Conservation (phyloP, 2,888 invertebrate genomes). For the Eilema depressum region DNA sequence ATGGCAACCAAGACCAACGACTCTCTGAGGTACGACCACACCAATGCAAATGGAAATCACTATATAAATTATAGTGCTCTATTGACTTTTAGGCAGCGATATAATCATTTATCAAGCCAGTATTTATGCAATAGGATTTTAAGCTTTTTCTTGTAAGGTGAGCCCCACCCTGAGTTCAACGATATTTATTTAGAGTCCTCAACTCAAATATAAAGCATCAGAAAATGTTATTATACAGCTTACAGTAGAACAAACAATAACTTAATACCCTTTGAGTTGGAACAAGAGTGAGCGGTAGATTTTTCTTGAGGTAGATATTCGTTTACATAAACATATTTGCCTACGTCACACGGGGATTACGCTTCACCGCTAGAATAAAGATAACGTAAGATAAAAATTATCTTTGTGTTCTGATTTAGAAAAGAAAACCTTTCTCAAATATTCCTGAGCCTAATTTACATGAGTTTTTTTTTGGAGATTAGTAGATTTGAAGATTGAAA, state of each 20-base stretch:
- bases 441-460: constrained; percentile 1
- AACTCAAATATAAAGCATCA: background rate
- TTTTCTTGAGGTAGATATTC: constrained; percentile 3
- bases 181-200: no score
- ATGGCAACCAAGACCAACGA: no score
- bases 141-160: no score
- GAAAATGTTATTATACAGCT: constrained; percentile 1
- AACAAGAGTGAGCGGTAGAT: constrained; percentile 5
- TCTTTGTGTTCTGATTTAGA: constrained; percentile 24
- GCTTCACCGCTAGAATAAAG: constrained; percentile 42
- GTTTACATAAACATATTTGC: constrained; percentile 26
- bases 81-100: no score
- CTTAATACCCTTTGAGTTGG: constrained; percentile 8
- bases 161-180: no score
- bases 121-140: no score
- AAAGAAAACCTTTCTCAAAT: constrained; percentile 12
- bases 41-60: no score
- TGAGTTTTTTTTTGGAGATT: constrained; percentile 9
- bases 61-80: no score
- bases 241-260: constrained; percentile 17
- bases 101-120: no score
- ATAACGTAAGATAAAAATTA: constrained; percentile 33
- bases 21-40: no score
- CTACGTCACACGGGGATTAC: constrained; percentile 59
- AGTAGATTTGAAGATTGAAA: background rate